phyloP scores from a whole-genome alignment of 2,888 invertebrate genomes.

The Heliconius sara region DNA sequence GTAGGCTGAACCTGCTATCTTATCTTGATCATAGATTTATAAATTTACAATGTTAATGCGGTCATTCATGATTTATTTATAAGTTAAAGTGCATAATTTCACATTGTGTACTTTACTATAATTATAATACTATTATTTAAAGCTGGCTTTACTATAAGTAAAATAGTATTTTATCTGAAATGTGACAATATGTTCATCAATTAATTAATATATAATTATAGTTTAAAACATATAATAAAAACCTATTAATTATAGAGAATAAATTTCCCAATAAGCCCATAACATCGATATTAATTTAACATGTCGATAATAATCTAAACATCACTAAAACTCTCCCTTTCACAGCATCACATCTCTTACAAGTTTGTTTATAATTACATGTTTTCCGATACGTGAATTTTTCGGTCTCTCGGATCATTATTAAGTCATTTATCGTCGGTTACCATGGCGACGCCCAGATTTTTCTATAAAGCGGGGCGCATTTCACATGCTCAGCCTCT shows the following conservation, averaged over 20 bases:
- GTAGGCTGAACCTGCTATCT: slow-evolving; percentile 34
- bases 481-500: slow-evolving; percentile 60
- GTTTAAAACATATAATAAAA: too few relatives aligned
- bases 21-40: slow-evolving; percentile 29
- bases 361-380: slow-evolving; percentile 73
- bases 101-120: background rate
- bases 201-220: too few relatives aligned
- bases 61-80: slow-evolving; percentile 5
- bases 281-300: slow-evolving; percentile 24
- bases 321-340: slow-evolving; percentile 51
- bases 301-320: slow-evolving; percentile 30
- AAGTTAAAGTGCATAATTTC: slow-evolving; percentile 6
- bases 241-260: too few relatives aligned
- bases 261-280: background rate
- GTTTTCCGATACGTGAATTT: slow-evolving; percentile 75
- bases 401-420: slow-evolving; percentile 72
- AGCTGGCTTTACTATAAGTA: background rate
- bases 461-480: slow-evolving; percentile 54
- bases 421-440: slow-evolving; percentile 74
- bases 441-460: slow-evolving; percentile 72
- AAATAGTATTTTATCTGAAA: background rate
- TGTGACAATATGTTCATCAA: too few relatives aligned
- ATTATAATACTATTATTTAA: background rate
- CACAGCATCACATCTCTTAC: slow-evolving; percentile 51
- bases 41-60: slow-evolving; percentile 11